A percentile compares a stretch with the other conserved stretches of the same genome.
These are phyloP conservation scores for Stichopus chloronotus DNA, from an alignment of 35 echinoderm and acorn worm species.

Conservation along the genomic window DNA sequence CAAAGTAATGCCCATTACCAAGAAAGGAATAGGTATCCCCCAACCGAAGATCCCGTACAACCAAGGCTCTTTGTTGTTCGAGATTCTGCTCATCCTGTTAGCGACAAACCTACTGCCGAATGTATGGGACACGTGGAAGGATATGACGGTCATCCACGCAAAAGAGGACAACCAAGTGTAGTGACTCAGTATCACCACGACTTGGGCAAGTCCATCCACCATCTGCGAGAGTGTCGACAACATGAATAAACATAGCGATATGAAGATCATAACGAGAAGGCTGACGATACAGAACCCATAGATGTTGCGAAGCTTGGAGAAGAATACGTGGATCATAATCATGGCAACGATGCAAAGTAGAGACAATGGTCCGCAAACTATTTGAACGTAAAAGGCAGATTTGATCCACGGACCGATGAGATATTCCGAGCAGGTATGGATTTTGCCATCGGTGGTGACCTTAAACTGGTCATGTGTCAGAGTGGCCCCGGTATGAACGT, in stretches of 20 bases:
- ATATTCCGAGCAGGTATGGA: slow-evolving; percentile 24
- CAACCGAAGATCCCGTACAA: slow-evolving; percentile 24
- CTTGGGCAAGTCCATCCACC: slow-evolving; percentile 50
- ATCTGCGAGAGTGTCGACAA: slow-evolving; percentile 27
- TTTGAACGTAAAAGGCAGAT: background rate
- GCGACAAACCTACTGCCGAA: slow-evolving; percentile 46
- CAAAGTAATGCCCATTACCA: background rate
- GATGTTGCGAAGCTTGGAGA: slow-evolving; percentile 35
- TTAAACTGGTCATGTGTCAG: background rate
- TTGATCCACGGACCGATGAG: slow-evolving; percentile 34
- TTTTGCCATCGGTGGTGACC: background rate
- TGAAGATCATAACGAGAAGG: slow-evolving; percentile 15
- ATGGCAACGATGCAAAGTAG: slow-evolving; percentile 6
- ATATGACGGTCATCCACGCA: slow-evolving; percentile 44
- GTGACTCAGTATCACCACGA: background rate
- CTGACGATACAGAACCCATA: slow-evolving; percentile 50
- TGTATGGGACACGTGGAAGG: slow-evolving; percentile 52
- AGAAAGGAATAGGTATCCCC: slow-evolving; percentile 47
- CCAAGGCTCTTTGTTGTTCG: background rate
- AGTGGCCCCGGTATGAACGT: background rate
- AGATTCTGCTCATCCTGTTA: slow-evolving; percentile 29
- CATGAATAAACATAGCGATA: slow-evolving; percentile 11
- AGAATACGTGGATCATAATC: background rate
- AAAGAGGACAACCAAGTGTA: slow-evolving; percentile 36
- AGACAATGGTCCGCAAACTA: slow-evolving; percentile 1